Evolutionary conservation across 2,113 vertebrate genomes (phyloP).

Genomic region (Lophochroa leadbeateri): DNA sequence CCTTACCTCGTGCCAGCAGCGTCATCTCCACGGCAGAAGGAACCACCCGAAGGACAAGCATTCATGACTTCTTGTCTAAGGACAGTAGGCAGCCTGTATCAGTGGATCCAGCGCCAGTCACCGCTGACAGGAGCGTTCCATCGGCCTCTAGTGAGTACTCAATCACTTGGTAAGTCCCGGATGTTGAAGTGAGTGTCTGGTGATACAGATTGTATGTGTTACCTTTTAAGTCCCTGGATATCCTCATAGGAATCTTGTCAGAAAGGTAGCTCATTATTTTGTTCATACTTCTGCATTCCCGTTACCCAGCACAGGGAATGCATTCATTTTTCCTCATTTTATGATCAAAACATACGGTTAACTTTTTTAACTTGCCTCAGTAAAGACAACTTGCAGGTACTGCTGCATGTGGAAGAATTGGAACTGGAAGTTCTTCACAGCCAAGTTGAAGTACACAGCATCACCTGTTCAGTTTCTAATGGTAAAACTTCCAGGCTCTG

Average conservation of each 20-base stretch:
- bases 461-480: neutral
- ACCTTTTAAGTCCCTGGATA: neutral
- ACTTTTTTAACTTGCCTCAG: neutral
- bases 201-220: neutral
- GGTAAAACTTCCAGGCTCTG: neutral
- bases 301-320: fast-evolving
- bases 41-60: slow-evolving; percentile 92
- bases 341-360: neutral
- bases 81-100: slow-evolving; percentile 89
- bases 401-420: neutral
- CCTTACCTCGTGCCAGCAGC: slow-evolving; percentile 95
- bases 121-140: slow-evolving; percentile 73
- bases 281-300: neutral
- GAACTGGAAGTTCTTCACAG: neutral
- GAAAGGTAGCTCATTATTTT: neutral
- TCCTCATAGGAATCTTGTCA: neutral
- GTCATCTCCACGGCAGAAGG: slow-evolving; percentile 98
- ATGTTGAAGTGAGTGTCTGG: neutral
- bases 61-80: slow-evolving; percentile 96
- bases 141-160: slow-evolving; percentile 94
- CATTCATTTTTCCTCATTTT: neutral
- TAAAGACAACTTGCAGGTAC: neutral
- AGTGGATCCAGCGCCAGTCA: slow-evolving; percentile 79
- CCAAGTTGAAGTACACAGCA: neutral
- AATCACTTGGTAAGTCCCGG: neutral